A percentile compares a stretch with the other conserved stretches of the same genome.
Conservation (phyloP, 2,888 invertebrate species). For the Amiota mariae region DNA sequence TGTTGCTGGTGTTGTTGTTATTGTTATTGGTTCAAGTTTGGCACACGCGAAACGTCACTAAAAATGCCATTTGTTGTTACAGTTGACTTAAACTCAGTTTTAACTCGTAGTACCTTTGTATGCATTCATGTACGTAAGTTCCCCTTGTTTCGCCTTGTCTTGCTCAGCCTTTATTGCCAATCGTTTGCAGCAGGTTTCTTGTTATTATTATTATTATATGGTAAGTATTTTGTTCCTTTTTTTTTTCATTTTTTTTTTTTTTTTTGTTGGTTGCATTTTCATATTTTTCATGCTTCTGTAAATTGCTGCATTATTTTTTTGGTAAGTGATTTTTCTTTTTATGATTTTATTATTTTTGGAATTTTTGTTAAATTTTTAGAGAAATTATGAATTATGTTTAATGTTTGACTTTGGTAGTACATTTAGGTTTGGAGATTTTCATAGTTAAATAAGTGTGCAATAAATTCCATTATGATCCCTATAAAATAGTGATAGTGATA, state of each 20-base stretch:
- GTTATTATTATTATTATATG: neutral
- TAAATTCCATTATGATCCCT: too few species aligned
- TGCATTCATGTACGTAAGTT: too few species aligned
- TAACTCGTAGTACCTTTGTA: neutral
- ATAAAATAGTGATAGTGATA: too few species aligned
- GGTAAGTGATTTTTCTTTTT: too few species aligned
- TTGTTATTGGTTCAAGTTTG: constrained; percentile 42
- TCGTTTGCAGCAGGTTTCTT: constrained; percentile 3
- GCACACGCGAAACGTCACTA: constrained; percentile 53
- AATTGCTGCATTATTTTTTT: neutral
- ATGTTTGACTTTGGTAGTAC: neutral
- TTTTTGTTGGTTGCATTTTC: neutral
- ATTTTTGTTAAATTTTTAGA: neutral
- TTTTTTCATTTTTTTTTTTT: neutral
- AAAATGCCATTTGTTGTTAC: constrained; percentile 45
- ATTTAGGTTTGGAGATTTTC: neutral
- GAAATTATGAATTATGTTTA: neutral
- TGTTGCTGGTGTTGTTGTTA: constrained; percentile 27
- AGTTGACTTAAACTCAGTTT: constrained; percentile 12
- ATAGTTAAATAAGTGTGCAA: neutral
- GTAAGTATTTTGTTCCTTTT: neutral
- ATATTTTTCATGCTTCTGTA: constrained; percentile 1
- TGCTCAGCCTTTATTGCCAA: neutral
- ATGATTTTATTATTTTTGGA: neutral
- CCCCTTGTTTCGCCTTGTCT: neutral